Base-by-base conservation (phyloP, 2,113 vertebrate genomes). In the Catharus fuscescens region DNA sequence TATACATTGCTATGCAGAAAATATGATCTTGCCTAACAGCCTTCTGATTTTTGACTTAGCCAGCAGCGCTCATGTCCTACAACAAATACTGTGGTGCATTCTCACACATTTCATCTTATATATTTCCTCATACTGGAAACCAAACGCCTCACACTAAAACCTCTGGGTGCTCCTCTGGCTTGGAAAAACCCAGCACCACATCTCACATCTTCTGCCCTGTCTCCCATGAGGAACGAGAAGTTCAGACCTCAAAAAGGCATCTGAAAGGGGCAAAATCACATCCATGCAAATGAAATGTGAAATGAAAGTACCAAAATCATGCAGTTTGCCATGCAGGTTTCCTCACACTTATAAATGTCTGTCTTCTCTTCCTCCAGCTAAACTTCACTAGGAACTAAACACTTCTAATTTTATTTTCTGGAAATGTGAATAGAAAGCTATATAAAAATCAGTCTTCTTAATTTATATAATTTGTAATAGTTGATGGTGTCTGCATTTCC, bases 401-500 rank as follows among this genome's bases (percentile, higher is more conserved):
- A 71, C 77, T 96, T 93, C 44, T 95, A 47, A 89, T 91, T 95
- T 93, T 88, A 71, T 25, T 82, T 94, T 97, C 91, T 90, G 62
- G 92, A 93, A 90, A 61, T 72, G 8, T 83, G 84, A 29, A 62
- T 83, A 64, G 84, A 95, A 66, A 95, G 24, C 8, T 83, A 85
- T n/a, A 81, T 83, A 93, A 96, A 36, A 97, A 94, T 86, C 70
- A 93, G n/a, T 72, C 67, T 66, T 95, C 9, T 23, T 45, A 9
- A 45, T 53, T 28, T 38, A 18, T 24, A 36, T 21, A 26, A 36
- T 36, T 88, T 88, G 9, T 34, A 78, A 87, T 80, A 88, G 42
- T 80, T 82, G 3, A 92, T 29, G 14, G 62, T 92, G 81, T 86
- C 85, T 94, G n/a, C 94, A 59, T 86, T 89, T 77, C 3, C 77